A percentile compares a stretch with the other conserved stretches of the same genome.
These are phyloP conservation scores for Etheostoma nigrum DNA, from an alignment of 2,797 vertebrate genomes.

Conservation along the genomic window DNA sequence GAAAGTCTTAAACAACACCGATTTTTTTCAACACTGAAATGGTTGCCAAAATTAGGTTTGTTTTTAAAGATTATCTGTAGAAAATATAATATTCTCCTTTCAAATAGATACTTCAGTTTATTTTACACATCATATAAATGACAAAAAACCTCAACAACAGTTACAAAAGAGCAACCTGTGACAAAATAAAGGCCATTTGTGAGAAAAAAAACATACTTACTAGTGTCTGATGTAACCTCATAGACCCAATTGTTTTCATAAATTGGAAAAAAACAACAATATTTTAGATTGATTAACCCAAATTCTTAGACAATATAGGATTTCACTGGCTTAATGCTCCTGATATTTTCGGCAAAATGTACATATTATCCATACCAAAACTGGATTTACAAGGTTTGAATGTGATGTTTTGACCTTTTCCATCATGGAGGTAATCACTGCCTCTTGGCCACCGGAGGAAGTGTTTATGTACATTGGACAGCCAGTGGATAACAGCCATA, in stretches of 20 bases:
- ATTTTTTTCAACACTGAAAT: slow-evolving; percentile 9
- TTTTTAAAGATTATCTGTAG: neutral
- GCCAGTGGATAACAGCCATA: slow-evolving; percentile 66
- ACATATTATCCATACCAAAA: neutral
- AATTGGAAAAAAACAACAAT: neutral
- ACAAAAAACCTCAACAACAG: neutral
- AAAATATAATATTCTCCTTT: neutral
- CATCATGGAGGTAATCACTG: slow-evolving; percentile 56
- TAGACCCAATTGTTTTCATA: neutral
- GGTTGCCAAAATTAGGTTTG: slow-evolving; percentile 4
- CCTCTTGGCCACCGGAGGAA: slow-evolving; percentile 48
- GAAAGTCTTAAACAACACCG: slow-evolving; percentile 7
- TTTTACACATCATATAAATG: neutral
- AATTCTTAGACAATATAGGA: neutral
- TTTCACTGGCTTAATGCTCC: neutral
- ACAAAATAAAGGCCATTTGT: neutral
- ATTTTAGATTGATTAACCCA: neutral
- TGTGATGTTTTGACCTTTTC: neutral
- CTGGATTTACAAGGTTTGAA: slow-evolving; percentile 11
- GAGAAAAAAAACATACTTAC: neutral
- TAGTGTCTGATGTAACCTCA: neutral
- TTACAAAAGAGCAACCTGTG: neutral
- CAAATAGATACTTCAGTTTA: neutral
- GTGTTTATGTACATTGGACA: slow-evolving; percentile 49
- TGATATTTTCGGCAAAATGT: neutral